Conservation (phyloP, 2,113 vertebrate genomes). For the Pionites leucogaster region DNA sequence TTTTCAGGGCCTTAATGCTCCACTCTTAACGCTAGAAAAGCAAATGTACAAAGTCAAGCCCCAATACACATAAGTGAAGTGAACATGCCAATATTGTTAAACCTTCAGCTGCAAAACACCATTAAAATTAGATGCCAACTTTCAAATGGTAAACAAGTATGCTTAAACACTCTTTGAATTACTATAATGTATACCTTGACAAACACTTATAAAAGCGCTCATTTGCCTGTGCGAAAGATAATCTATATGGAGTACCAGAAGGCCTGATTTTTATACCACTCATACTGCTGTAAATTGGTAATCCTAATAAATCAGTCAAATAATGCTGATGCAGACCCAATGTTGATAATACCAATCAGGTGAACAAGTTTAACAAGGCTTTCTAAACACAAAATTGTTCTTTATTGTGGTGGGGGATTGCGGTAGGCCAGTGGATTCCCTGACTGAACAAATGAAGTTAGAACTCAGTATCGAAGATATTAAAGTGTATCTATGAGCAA, state of each 20-base stretch:
- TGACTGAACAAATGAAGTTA: no score
- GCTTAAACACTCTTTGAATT: neutral
- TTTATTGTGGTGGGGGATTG: neutral
- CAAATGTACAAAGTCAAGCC: neutral
- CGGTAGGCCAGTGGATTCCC: no score
- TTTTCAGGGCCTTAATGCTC: neutral
- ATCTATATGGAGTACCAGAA: neutral
- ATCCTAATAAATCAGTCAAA: neutral
- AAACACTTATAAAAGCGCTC: neutral
- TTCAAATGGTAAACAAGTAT: neutral
- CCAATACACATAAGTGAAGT: neutral
- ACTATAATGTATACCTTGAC: neutral
- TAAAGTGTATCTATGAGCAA: no score
- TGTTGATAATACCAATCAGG: neutral
- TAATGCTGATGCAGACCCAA: neutral
- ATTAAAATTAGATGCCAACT: neutral
- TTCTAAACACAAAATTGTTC: neutral
- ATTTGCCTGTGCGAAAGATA: neutral
- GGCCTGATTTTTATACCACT: neutral
- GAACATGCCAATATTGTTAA: neutral
- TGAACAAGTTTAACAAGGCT: neutral
- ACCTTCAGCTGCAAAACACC: neutral
- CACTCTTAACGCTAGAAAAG: neutral
- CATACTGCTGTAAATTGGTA: neutral
- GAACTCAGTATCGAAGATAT: no score